phyloP scores from a whole-genome alignment of 1,140 invertebrate species.

The Caenorhabditis briggsae region DNA sequence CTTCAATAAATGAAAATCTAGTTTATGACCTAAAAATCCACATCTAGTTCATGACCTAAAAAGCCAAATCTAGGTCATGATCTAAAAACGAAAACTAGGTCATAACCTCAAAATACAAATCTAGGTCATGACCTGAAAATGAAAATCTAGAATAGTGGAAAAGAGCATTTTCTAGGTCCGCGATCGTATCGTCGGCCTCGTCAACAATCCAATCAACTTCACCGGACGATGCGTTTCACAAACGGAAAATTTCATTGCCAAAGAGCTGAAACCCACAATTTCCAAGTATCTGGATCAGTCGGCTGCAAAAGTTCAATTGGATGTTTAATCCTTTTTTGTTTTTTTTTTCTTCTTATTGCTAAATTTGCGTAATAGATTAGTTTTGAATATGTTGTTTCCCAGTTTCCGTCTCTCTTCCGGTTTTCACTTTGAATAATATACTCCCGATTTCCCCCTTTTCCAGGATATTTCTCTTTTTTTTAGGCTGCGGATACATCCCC shows the following conservation, averaged over 20 bases:
- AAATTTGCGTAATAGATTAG: slow-evolving; percentile 11
- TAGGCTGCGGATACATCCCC: background rate
- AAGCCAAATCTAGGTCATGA: too few relatives aligned
- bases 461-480: background rate
- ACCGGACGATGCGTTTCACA: slow-evolving; percentile 71
- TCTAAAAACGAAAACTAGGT: too few relatives aligned
- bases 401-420: background rate
- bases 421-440: slow-evolving; percentile 36
- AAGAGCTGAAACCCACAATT: slow-evolving; percentile 73
- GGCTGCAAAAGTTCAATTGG: slow-evolving; percentile 58
- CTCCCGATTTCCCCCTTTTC: background rate
- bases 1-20: background rate
- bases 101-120: background rate
- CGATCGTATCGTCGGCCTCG: slow-evolving; percentile 69
- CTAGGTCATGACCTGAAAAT: background rate
- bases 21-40: background rate
- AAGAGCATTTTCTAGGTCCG: slow-evolving; percentile 68
- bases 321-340: slow-evolving; percentile 63
- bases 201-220: slow-evolving; percentile 69
- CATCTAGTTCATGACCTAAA: too few relatives aligned
- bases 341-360: background rate
- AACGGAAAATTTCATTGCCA: slow-evolving; percentile 67
- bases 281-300: slow-evolving; percentile 62
- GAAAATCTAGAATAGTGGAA: background rate
- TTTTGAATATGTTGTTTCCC: background rate